These are phyloP conservation scores for Hemibates koningsi DNA, from an alignment of 2,113 vertebrate species.

Conservation along the genomic window DNA sequence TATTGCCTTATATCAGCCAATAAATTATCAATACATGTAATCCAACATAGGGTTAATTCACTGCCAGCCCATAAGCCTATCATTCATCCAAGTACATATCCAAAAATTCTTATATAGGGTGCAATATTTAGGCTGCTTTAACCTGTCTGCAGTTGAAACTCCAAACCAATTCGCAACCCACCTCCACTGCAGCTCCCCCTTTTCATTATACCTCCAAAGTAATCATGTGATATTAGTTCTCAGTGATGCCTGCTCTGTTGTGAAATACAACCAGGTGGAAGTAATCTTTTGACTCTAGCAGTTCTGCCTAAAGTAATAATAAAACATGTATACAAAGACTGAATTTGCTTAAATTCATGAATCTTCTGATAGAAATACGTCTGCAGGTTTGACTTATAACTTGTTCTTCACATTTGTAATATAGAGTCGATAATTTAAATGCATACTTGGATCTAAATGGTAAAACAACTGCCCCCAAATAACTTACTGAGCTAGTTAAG, in stretches of 20 bases:
- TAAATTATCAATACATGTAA: background rate
- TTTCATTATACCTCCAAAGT: background rate
- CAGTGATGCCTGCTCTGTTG: background rate
- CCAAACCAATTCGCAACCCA: fast-evolving
- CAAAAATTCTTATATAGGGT: background rate
- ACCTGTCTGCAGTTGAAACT: background rate
- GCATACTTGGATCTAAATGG: background rate
- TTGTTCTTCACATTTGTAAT: background rate
- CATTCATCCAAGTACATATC: background rate
- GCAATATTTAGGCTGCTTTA: background rate
- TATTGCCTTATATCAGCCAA: background rate
- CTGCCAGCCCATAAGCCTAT: background rate
- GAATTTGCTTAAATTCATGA: background rate
- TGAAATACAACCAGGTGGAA: background rate
- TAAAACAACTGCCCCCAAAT: background rate
- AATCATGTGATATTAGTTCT: background rate
- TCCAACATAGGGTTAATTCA: background rate
- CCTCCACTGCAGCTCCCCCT: fast-evolving
- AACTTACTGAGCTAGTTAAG: background rate
- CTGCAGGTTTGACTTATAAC: background rate
- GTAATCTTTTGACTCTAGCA: background rate
- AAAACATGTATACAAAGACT: background rate
- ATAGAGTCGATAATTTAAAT: background rate
- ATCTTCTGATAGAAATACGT: background rate
- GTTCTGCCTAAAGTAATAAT: background rate